Base-by-base conservation (phyloP, 30 jellyfish, hydroid and myxozoan species). In the Haliclystus octoradiatus region DNA sequence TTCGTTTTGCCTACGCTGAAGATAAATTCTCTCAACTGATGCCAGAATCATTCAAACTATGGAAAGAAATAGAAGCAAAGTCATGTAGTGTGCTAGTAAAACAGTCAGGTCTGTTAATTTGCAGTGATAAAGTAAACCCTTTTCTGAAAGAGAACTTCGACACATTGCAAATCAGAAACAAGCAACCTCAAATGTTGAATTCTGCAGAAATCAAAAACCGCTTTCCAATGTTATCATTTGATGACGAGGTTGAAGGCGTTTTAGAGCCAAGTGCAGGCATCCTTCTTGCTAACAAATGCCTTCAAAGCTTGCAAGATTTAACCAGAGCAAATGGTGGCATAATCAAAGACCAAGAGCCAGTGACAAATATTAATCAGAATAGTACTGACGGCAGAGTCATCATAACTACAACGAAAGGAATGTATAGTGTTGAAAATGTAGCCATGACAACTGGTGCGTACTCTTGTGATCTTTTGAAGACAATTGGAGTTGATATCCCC, bases 201-300 rank as follows among this genome's bases (percentile, higher is more conserved):
- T 22, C 51, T 61, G 68, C 4, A 33, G 66, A 49, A 23, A 1
- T 83, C 15, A 49, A 2, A 30, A 26, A 30, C 65, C 72, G 71
- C 46, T 83, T 52, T 49, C 95, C 95, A 50, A 69, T 76, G 86
- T 75, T 83, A 25, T 23, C 25, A n/a, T 64, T 52, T 63, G 57
- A 40, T 19, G 57, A 40, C 9, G 57, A 19, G 57, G 57, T 40
- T 19, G 57, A 5, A 9, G 57, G 57, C 9, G 57, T 40, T 9
- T 40, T 5, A 9, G 57, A 40, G 19, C 57, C 57, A 19, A 19
- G 19, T 5, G 57, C 57, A 40, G 57, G 57, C 19, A 9, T 40
- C 19, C 57, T 40, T 19, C 57, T 5, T 9, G 57, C 57, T 19
- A 40, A 40, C 57, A 40, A 40, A 19, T 40, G 57, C 57, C 9